Percentiles rank a stretch among this genome's conserved stretches.
phyloP scores from a whole-genome alignment of 1,140 invertebrate species.

The Heliconius nattereri region DNA sequence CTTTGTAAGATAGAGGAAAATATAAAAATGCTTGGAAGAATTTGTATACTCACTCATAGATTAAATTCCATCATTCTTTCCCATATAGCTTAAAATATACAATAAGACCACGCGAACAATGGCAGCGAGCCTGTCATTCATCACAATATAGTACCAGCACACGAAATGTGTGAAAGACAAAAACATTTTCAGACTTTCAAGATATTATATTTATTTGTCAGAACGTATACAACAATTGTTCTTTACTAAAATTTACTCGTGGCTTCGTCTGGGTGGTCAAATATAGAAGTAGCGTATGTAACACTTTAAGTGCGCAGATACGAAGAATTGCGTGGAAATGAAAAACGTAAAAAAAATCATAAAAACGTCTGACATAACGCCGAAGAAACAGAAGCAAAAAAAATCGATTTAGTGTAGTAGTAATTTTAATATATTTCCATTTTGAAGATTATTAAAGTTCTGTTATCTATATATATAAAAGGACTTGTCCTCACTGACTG shows the following conservation, averaged over 20 bases:
- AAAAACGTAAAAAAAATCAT: too few relatives aligned
- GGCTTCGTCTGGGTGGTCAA: too few relatives aligned
- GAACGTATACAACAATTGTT: not conserved
- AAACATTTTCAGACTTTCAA: constrained; percentile 4
- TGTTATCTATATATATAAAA: too few relatives aligned
- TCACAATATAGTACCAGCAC: constrained; percentile 29
- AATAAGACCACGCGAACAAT: constrained; percentile 22
- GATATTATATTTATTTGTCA: not conserved
- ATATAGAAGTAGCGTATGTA: too few relatives aligned
- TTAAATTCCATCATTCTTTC: not conserved
- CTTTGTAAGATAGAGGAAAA: not conserved
- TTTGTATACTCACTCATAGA: not conserved
- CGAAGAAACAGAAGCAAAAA: too few relatives aligned
- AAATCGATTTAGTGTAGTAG: too few relatives aligned
- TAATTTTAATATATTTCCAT: too few relatives aligned
- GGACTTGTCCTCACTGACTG: too few relatives aligned
- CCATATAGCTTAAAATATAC: constrained; percentile 4
- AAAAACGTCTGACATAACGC: too few relatives aligned
- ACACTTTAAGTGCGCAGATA: too few relatives aligned
- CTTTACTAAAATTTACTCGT: not conserved
- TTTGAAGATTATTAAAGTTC: too few relatives aligned
- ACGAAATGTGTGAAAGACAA: constrained; percentile 29
- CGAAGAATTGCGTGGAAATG: too few relatives aligned
- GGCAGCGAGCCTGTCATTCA: constrained; percentile 33
- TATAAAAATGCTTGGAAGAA: not conserved